Conservation (phyloP, 2,888 invertebrate genomes). For the Lithosia quadra region DNA sequence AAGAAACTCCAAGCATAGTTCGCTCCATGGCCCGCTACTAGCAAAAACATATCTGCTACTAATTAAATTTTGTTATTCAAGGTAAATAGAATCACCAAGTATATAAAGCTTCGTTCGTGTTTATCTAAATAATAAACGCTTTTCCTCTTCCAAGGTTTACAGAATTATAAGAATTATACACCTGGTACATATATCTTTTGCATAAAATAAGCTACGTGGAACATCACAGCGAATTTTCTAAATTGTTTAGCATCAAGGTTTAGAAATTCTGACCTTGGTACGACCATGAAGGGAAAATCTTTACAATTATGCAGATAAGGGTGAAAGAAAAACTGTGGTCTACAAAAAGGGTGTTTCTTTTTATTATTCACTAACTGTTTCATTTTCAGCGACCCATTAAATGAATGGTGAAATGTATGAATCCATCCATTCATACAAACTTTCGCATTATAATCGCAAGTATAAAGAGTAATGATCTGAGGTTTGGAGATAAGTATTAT, state of each 20-base stretch:
- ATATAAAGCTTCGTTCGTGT: not conserved
- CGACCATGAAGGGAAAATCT: not conserved
- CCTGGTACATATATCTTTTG: conserved; percentile 1
- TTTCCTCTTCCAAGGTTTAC: not conserved
- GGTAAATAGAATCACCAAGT: not conserved
- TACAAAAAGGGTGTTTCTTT: too few species aligned
- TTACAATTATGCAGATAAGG: too few species aligned
- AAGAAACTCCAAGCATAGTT: too few species aligned
- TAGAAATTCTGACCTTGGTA: not conserved
- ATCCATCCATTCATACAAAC: too few species aligned
- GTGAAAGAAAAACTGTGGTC: too few species aligned
- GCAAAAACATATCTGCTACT: not conserved
- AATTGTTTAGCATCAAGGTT: not conserved
- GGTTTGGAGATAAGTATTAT: too few species aligned
- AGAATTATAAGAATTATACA: not conserved
- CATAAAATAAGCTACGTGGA: not conserved
- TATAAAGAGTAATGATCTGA: too few species aligned
- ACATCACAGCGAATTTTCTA: not conserved
- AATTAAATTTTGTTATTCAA: not conserved
- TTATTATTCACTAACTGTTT: too few species aligned
- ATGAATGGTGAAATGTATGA: too few species aligned
- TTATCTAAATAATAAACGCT: not conserved
- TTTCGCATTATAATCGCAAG: too few species aligned
- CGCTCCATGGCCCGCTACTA: too few species aligned
- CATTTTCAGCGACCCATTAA: too few species aligned